Percentiles rank a stretch among this genome's conserved stretches.
Evolutionary conservation across 1,140 invertebrate species (phyloP).

Genomic region (Drosophila sulfurigaster): DNA sequence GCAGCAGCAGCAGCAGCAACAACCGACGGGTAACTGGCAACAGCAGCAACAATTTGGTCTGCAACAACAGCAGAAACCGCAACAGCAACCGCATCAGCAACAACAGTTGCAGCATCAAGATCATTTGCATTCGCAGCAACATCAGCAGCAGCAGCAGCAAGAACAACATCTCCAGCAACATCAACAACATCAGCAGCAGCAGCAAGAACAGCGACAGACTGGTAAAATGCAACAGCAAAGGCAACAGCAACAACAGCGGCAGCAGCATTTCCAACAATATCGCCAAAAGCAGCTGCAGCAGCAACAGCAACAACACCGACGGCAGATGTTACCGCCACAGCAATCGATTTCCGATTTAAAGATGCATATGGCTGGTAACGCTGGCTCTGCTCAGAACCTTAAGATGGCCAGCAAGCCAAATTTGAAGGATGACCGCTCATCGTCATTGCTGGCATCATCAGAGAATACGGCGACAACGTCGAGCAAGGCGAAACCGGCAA

Average conservation of each 20-base stretch:
- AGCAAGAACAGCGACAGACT: conserved; percentile 29
- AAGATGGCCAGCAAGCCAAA: conserved; percentile 91
- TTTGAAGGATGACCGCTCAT: conserved; percentile 95
- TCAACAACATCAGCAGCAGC: conserved; percentile 46
- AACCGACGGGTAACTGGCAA: conserved; percentile 39
- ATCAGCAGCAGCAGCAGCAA: conserved; percentile 73
- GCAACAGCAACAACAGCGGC: conserved; percentile 61
- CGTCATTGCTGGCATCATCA: conserved; percentile 95
- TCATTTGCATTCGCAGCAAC: conserved; percentile 60
- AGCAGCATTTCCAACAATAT: conserved; percentile 30
- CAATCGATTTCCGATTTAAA: conserved; percentile 84
- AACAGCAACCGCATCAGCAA: conserved; percentile 45
- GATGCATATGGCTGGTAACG: conserved; percentile 42
- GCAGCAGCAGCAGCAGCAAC: conserved; percentile 47
- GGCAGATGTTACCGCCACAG: conserved; percentile 75
- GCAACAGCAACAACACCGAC: conserved; percentile 44
- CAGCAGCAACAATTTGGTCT: conserved; percentile 47
- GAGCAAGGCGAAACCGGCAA: conserved; percentile 88
- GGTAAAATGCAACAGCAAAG: conserved; percentile 43
- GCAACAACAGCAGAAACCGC: conserved; percentile 35
- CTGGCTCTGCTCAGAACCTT: conserved; percentile 89
- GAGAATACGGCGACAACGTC: conserved; percentile 87
- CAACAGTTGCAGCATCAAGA: conserved; percentile 66
- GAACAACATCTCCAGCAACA: conserved; percentile 36
- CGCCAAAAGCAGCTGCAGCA: conserved; percentile 37